Conservation (phyloP, 1,140 invertebrate species). For the Camponotus floridanus region DNA sequence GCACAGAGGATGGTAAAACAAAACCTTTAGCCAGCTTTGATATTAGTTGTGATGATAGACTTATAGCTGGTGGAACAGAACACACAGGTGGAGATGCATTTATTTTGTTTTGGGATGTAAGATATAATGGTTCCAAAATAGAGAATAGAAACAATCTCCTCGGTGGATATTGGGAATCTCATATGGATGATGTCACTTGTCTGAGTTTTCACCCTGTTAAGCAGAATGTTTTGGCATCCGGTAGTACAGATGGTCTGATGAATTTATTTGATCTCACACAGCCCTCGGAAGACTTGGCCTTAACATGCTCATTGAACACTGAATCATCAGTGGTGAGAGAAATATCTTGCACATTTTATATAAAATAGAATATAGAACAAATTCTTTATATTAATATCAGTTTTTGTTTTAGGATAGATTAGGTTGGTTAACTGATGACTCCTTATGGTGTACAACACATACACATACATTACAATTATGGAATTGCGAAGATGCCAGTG, state of each 20-base stretch:
- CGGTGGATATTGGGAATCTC: conserved; percentile 95
- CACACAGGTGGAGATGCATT: conserved; percentile 90
- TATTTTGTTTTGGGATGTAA: conserved; percentile 94
- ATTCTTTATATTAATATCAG: neutral
- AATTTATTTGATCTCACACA: conserved; percentile 94
- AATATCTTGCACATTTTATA: conserved; percentile 3
- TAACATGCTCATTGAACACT: conserved; percentile 93
- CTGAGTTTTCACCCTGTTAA: conserved; percentile 93
- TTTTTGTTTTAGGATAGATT: conserved; percentile 81
- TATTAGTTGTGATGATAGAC: conserved; percentile 90
- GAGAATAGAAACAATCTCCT: conserved; percentile 87
- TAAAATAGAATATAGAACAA: neutral
- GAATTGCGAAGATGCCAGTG: conserved; percentile 88
- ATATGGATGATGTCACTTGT: conserved; percentile 94
- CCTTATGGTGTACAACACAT: conserved; percentile 90
- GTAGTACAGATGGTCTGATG: conserved; percentile 94
- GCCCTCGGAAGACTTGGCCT: conserved; percentile 92
- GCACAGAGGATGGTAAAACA: conserved; percentile 82
- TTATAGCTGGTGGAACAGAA: conserved; percentile 93
- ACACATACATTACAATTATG: conserved; percentile 91
- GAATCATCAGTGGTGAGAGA: conserved; percentile 91
- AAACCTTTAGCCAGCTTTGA: conserved; percentile 92
- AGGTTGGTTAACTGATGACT: conserved; percentile 84
- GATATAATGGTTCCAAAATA: conserved; percentile 83
- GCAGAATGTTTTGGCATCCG: conserved; percentile 90